Percentiles rank a stretch among this genome's conserved stretches.
Conservation (phyloP, 2,113 vertebrate species). For the Mugil cephalus region DNA sequence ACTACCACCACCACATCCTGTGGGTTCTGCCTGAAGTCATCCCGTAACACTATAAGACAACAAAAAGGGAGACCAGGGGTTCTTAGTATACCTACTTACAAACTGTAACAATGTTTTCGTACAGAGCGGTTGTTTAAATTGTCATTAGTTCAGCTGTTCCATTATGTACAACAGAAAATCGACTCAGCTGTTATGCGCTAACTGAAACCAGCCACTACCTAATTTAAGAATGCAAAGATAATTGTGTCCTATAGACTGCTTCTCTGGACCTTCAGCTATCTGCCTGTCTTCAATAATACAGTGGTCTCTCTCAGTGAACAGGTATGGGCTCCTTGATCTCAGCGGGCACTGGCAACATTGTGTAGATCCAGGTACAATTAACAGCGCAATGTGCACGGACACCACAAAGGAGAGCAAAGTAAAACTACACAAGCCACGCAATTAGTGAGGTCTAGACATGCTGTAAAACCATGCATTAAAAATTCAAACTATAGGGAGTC, state of each 20-base stretch:
- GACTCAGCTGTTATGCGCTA: conserved; percentile 16
- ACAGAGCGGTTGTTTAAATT: conserved; percentile 31
- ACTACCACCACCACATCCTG: conserved; percentile 92
- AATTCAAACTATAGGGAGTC: conserved; percentile 20
- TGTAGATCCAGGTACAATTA: conserved; percentile 35
- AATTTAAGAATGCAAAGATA: conserved; percentile 44
- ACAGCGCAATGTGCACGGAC: conserved; percentile 5
- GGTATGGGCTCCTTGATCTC: conserved; percentile 30
- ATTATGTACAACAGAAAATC: conserved; percentile 11
- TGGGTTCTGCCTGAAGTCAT: conserved; percentile 94
- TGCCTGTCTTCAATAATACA: conserved; percentile 55
- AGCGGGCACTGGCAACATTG: conserved; percentile 27
- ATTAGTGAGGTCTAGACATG: conserved; percentile 3
- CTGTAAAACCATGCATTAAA: conserved; percentile 28
- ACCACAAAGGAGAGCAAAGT: background rate
- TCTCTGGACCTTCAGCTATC: conserved; percentile 27
- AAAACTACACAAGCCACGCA: conserved; percentile 12
- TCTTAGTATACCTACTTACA: background rate
- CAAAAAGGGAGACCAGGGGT: background rate
- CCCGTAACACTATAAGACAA: conserved; percentile 87
- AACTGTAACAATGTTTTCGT: conserved; percentile 7
- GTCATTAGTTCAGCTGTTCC: conserved; percentile 8
- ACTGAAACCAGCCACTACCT: conserved; percentile 22
- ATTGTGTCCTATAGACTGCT: conserved; percentile 39
- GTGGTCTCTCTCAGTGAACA: conserved; percentile 26